Base-by-base conservation (phyloP, 2,888 invertebrate genomes). In the Germaria angustata region DNA sequence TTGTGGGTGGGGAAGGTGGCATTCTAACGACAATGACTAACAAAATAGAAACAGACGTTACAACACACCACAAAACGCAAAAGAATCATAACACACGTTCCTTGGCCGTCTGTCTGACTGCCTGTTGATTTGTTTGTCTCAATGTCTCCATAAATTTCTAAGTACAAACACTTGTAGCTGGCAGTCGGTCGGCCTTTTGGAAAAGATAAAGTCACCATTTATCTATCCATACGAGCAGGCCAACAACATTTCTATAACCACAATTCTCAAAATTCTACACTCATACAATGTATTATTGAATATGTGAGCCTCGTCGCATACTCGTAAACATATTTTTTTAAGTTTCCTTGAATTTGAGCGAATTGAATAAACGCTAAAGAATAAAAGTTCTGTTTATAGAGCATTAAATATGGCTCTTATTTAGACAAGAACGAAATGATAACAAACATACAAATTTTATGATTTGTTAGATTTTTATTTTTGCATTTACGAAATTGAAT, bases 1-100 rank as follows among this genome's bases (percentile, higher is more conserved):
- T 32, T 68, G 81, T 69, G 73, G 72, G 81, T 79, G 82, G 69
- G 69, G 61, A 41, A 55, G 59, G 55, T 44, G 20, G 22, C 4
- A 46, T 9, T 53, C 9, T 8, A 28, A 20, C 13, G 36, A 36
- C 57, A 51, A 61, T 51, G 20, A n/a, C n/a, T n/a, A 71, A 69
- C 2, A 57, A 15, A 53, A 41, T 24, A 34, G 39, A 36, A 66
- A 1, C 32, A 41, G 15, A 34, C 17, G 15, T 61, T 53, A 24
- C n/a, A n/a, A 24, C 46, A 57, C 39, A 73, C 36, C 34, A 49
- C 24, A 9, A 20, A 22, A 20, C 34, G 53, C 44, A 6, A 44
- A 63, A 57, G 57, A 46, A 28, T 6, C 17, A 34, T 55, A 41
- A 55, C 55, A 53, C 34, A 55, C n/a, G 24, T 76, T 66, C 34